phyloP scores from a whole-genome alignment of 2,797 vertebrate species.

The Hipposideros larvatus region DNA sequence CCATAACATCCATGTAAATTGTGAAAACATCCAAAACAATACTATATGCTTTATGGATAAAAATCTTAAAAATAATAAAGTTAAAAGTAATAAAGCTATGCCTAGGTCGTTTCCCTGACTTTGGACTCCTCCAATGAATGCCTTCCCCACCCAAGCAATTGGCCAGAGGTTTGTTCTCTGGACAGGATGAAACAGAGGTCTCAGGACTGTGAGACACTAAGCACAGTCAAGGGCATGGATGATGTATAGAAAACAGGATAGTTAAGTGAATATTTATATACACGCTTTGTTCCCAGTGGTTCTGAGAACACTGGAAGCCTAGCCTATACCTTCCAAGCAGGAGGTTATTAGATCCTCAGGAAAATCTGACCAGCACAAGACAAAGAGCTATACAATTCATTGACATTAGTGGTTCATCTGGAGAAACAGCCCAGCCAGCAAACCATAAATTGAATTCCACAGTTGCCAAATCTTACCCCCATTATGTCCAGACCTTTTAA shows the following conservation, averaged over 20 bases:
- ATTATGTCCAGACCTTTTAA: not conserved
- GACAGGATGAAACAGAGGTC: not conserved
- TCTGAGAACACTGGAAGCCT: constrained; percentile 1
- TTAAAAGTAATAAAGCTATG: not conserved
- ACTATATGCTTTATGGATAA: not conserved
- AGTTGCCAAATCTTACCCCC: constrained; percentile 13
- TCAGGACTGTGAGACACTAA: not conserved
- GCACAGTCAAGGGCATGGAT: not conserved
- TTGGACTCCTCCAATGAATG: not conserved
- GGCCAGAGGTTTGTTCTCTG: not conserved
- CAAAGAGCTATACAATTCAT: not conserved
- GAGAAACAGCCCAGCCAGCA: not conserved
- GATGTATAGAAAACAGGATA: not conserved
- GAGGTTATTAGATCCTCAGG: not conserved
- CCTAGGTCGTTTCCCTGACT: not conserved
- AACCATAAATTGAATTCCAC: not conserved
- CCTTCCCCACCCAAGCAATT: not conserved
- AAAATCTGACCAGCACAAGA: not conserved
- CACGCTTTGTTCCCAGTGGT: not conserved
- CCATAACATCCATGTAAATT: not conserved
- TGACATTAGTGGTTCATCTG: not conserved
- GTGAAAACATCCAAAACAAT: constrained; percentile 6
- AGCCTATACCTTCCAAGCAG: not conserved
- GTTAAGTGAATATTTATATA: constrained; percentile 4
- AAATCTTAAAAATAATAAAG: not conserved